phyloP scores from a whole-genome alignment of 2,888 invertebrate species.

The Smittia sp. region DNA sequence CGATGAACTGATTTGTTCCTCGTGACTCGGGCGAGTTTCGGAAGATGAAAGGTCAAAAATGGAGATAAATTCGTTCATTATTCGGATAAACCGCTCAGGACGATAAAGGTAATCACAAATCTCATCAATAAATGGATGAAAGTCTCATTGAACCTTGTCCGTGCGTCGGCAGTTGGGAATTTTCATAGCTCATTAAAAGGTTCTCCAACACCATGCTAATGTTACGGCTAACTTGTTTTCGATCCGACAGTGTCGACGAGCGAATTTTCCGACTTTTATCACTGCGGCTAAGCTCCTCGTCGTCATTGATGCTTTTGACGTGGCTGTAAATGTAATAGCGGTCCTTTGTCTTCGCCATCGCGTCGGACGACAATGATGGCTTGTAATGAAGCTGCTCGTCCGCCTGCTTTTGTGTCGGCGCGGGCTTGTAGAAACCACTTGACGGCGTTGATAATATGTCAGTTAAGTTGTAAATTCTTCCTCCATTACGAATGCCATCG shows the following conservation, averaged over 20 bases:
- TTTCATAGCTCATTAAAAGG: slow-evolving; percentile 84
- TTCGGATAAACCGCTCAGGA: too few species aligned
- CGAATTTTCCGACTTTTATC: slow-evolving; percentile 22
- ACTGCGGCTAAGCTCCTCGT: not conserved
- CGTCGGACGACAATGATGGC: not conserved
- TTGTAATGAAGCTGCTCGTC: slow-evolving; percentile 23
- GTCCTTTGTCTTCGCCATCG: slow-evolving; percentile 16
- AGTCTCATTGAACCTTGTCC: slow-evolving; percentile 64
- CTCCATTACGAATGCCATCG: not conserved
- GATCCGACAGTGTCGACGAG: not conserved
- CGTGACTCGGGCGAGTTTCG: too few species aligned
- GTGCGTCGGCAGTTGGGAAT: slow-evolving; percentile 84
- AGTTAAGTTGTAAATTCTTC: slow-evolving; percentile 33
- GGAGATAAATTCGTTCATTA: too few species aligned
- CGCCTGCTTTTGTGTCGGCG: not conserved
- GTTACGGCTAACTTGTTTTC: slow-evolving; percentile 64
- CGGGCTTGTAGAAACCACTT: not conserved
- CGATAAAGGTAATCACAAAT: too few species aligned
- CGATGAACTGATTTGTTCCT: too few species aligned
- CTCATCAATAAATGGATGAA: too few species aligned
- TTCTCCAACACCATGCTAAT: slow-evolving; percentile 83
- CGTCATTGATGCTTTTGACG: not conserved
- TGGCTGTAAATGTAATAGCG: slow-evolving; percentile 38
- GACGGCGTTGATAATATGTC: slow-evolving; percentile 38
- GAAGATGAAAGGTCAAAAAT: too few species aligned